Conservation (phyloP, 2,888 invertebrate genomes). For the Drosophila setosimentum region DNA sequence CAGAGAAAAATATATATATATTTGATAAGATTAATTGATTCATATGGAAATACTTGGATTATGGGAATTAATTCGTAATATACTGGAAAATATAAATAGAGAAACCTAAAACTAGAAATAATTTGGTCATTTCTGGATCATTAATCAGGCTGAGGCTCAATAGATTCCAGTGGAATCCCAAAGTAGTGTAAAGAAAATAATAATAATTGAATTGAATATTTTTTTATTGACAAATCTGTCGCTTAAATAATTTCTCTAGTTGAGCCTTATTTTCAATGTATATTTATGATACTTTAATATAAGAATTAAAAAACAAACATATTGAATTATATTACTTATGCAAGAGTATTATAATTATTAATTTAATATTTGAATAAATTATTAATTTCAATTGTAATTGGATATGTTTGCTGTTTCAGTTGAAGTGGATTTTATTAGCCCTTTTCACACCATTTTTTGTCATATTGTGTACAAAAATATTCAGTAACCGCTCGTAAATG, state of each 20-base stretch:
- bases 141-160: not conserved
- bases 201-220: not conserved
- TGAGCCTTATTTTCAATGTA: too few relatives aligned
- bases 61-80: not conserved
- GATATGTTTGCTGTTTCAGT: too few relatives aligned
- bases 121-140: not conserved
- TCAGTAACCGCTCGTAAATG: too few relatives aligned
- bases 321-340: too few relatives aligned
- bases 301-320: not conserved
- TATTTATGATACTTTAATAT: not conserved
- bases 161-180: not conserved
- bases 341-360: not conserved
- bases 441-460: too few relatives aligned
- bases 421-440: too few relatives aligned
- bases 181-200: not conserved
- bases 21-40: not conserved
- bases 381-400: not conserved
- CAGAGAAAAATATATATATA: too few relatives aligned
- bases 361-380: not conserved
- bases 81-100: not conserved
- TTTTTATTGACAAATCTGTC: not conserved
- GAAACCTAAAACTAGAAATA: too few relatives aligned
- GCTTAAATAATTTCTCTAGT: not conserved
- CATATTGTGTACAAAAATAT: too few relatives aligned
- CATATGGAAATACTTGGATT: not conserved